Base-by-base conservation (phyloP, 1,140 invertebrate genomes). In the Diorhabda carinulata region DNA sequence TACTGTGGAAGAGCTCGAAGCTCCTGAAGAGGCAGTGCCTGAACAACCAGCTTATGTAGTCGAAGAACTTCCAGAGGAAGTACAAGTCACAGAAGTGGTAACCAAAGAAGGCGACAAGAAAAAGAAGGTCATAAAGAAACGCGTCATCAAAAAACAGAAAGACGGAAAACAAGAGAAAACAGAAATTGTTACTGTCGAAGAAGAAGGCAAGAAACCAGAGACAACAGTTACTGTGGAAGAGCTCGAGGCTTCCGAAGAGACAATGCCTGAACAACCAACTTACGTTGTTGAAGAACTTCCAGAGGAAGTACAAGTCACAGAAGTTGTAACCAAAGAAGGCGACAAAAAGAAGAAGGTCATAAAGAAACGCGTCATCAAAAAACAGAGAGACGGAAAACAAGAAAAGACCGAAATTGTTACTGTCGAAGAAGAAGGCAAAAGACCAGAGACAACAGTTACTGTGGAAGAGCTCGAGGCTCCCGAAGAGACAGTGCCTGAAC, bases 121-220 rank as follows among this genome's bases (percentile, higher is more conserved):
- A 69, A 77, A 79, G 68, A 45, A 67, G 41, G 81, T 70, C 25
- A 73, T 76, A 72, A 81, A 78, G 25, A 82, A 80, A 72, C 77
- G 77, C 7, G 74, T 77, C 3, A 76, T 79, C 7, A 82, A 80
- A 69, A 83, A 78, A 72, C 69, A 75, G 42, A 78, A 77, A 62
- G 77, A 81, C 41, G 74, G 76, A 4, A 81, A 82, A 64, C 72
- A 84, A 70, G 79, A 85, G 76, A 78, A 81, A 3, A 83, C 80
- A 6, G 82, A 84, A 78, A 82, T 83, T 65, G 80, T 82, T n/a
- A 83, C 83, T 40, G 74, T 84, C 60, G 80, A 84, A 77, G 82
- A 84, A 76, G 82, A 84, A 66, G 80, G 81, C 57, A 79, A 83
- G 70, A 71, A 77, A 59, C 79, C 82, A n/a, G 70, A 82, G 45